phyloP scores from a whole-genome alignment of 1,140 invertebrate genomes.

The Ceratosolen fusciceps region DNA sequence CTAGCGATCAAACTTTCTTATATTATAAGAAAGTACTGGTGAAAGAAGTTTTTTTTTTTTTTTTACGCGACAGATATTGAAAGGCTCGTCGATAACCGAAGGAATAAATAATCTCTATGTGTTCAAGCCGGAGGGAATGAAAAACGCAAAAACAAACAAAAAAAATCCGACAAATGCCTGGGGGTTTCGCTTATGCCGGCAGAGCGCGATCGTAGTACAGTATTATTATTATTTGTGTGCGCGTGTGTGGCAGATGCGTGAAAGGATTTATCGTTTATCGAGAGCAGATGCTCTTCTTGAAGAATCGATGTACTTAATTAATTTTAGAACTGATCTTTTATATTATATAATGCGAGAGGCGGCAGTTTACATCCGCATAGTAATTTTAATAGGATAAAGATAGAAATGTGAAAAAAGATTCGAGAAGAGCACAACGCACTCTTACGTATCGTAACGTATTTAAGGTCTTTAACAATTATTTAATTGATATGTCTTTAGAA shows the following conservation, averaged over 20 bases:
- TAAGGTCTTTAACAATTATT: not conserved
- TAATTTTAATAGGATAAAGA: slow-evolving; percentile 40
- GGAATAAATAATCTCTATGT: slow-evolving; percentile 43
- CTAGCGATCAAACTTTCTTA: slow-evolving; percentile 22
- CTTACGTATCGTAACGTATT: slow-evolving; percentile 6
- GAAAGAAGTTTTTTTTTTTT: too few relatives aligned
- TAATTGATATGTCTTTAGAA: not conserved
- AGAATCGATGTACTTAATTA: slow-evolving; percentile 42
- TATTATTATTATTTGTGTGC: too few relatives aligned
- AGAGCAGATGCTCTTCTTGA: slow-evolving; percentile 36
- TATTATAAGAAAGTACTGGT: slow-evolving; percentile 4
- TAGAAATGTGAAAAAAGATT: slow-evolving; percentile 28
- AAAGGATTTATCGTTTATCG: slow-evolving; percentile 34
- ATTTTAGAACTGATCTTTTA: slow-evolving; percentile 35
- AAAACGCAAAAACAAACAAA: too few relatives aligned
- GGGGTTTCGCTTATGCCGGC: not conserved
- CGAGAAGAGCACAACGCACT: slow-evolving; percentile 13
- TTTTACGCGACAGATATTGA: not conserved
- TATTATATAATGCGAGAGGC: slow-evolving; percentile 17
- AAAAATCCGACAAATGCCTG: slow-evolving; percentile 16
- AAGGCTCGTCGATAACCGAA: not conserved
- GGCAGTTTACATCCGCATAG: slow-evolving; percentile 18
- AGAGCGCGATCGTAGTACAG: slow-evolving; percentile 31
- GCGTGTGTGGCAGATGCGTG: not conserved
- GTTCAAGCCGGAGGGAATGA: slow-evolving; percentile 32